Conservation (phyloP, 2,888 invertebrate species). For the Euproctis similis region DNA sequence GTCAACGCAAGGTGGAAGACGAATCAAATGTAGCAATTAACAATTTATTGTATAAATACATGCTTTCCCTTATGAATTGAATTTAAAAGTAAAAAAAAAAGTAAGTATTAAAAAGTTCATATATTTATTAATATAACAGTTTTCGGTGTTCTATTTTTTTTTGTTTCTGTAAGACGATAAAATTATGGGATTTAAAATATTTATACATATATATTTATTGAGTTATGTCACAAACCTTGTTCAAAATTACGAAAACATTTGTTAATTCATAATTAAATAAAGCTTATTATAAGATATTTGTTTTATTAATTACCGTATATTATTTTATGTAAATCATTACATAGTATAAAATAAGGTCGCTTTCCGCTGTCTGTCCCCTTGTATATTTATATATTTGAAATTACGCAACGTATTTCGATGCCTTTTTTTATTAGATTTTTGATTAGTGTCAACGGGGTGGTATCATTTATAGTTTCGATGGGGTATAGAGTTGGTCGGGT, state of each 20-base stretch:
- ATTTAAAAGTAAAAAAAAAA: constrained; percentile 65
- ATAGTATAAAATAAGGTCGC: no score
- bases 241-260: constrained; percentile 74
- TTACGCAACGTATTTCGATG: no score
- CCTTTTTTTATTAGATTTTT: no score
- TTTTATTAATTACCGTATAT: constrained; percentile 51
- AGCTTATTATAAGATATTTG: constrained; percentile 74
- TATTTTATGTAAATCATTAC: no score
- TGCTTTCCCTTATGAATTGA: constrained; percentile 72
- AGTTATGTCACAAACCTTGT: constrained; percentile 74
- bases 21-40: constrained; percentile 68
- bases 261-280: constrained; percentile 77
- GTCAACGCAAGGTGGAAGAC: constrained; percentile 54
- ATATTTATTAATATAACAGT: constrained; percentile 72
- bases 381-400: no score
- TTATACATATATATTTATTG: constrained; percentile 20
- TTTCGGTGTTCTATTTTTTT: constrained; percentile 73
- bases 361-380: no score
- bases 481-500: no score
- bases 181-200: constrained; percentile 65
- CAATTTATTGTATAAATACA: constrained; percentile 71
- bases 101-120: constrained; percentile 69
- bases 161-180: constrained; percentile 62
- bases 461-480: no score
- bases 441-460: no score